These are phyloP conservation scores for Amphiura filiformis DNA, from an alignment of 35 echinoderm and acorn worm species.

Conservation along the genomic window DNA sequence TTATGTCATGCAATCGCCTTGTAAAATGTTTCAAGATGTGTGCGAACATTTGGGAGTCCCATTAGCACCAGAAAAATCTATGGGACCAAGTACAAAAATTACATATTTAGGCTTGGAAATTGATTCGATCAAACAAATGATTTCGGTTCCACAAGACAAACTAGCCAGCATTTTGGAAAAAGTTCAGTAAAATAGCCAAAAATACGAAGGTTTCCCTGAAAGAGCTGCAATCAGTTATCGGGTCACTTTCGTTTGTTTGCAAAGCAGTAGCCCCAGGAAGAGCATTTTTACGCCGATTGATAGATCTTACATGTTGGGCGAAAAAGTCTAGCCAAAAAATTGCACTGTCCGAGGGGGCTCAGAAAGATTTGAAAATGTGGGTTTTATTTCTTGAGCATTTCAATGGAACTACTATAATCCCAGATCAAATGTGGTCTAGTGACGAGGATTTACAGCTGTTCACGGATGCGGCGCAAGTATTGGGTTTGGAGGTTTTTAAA, in stretches of 20 bases:
- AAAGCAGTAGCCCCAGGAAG: slow-evolving; percentile 13
- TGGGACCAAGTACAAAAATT: slow-evolving; percentile 8
- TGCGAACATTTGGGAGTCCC: slow-evolving; percentile 47
- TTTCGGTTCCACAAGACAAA: slow-evolving; percentile 25
- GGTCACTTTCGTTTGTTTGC: slow-evolving; percentile 15
- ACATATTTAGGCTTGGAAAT: slow-evolving; percentile 34
- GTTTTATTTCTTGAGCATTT: background rate
- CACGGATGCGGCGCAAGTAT: slow-evolving; percentile 1
- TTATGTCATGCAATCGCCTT: background rate
- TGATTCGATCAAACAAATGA: background rate
- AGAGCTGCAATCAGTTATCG: slow-evolving; percentile 19
- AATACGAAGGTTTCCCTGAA: background rate
- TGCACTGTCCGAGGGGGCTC: background rate
- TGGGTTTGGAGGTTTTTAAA: slow-evolving; percentile 19
- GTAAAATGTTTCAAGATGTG: slow-evolving; percentile 4
- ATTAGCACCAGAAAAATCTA: slow-evolving; percentile 33
- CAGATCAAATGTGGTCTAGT: background rate
- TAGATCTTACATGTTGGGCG: slow-evolving; percentile 12
- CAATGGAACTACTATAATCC: slow-evolving; percentile 17
- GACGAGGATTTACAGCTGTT: slow-evolving; percentile 22
- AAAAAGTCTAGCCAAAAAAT: slow-evolving; percentile 11
- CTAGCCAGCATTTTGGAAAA: background rate
- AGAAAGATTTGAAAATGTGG: slow-evolving; percentile 23
- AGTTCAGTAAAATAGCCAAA: background rate
- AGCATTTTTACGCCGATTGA: slow-evolving; percentile 25